Percentiles rank a stretch among this genome's conserved stretches.
Conservation (phyloP, 2,113 vertebrate species). For the Lophura nycthemera region DNA sequence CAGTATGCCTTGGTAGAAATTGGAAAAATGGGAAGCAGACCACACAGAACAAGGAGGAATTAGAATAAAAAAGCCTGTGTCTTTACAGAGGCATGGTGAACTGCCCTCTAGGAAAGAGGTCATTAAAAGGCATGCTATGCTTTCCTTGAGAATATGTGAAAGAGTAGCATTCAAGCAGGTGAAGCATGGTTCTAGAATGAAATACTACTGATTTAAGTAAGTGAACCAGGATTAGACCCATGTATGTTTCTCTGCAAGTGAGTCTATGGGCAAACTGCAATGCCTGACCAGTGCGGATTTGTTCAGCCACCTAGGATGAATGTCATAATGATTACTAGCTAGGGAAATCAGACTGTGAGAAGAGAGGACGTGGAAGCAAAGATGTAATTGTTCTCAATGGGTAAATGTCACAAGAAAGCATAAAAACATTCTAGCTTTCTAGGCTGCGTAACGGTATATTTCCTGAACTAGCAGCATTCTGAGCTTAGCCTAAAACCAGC, state of each 20-base stretch:
- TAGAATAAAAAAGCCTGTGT: not conserved
- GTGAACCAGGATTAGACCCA: not conserved
- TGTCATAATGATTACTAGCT: fast-evolving
- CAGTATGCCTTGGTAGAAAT: not conserved
- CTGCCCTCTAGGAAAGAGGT: not conserved
- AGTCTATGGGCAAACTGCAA: not conserved
- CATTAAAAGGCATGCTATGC: not conserved
- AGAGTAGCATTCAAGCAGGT: not conserved
- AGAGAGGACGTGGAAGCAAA: not conserved
- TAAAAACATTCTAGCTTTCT: not conserved
- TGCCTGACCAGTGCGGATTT: fast-evolving
- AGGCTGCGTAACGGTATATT: not conserved
- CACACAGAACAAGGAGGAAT: not conserved
- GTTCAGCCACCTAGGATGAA: not conserved
- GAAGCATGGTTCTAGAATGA: not conserved
- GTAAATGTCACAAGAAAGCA: not conserved
- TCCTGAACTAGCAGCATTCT: not conserved
- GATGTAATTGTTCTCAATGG: too few species aligned
- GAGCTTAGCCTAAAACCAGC: not conserved
- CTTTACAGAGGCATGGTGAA: not conserved
- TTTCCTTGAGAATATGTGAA: not conserved
- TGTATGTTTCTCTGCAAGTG: fast-evolving
- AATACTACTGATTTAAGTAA: not conserved
- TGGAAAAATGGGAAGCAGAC: not conserved
- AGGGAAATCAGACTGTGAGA: not conserved